A percentile compares a stretch with the other conserved stretches of the same genome.
phyloP scores from a whole-genome alignment of 2,888 invertebrate species.

The Ormyrus pomaceus region DNA sequence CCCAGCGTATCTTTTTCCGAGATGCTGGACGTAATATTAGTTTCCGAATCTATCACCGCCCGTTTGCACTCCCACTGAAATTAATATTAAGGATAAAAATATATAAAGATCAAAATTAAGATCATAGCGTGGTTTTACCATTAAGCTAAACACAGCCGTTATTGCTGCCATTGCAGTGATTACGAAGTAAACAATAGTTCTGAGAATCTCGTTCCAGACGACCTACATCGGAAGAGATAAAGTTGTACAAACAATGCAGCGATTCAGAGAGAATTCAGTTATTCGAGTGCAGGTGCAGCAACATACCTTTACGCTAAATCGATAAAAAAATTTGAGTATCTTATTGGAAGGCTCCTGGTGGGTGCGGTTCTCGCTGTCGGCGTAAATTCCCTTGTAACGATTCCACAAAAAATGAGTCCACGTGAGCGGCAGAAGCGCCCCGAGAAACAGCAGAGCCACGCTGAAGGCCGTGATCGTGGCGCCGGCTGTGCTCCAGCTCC shows the following conservation, averaged over 20 bases:
- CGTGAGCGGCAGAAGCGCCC: constrained; percentile 81
- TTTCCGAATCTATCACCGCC: constrained; percentile 57
- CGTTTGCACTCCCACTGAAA: constrained; percentile 69
- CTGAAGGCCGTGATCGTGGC: constrained; percentile 74
- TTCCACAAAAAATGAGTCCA: constrained; percentile 88
- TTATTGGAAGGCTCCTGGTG: constrained; percentile 78
- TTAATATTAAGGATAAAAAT: constrained; percentile 35
- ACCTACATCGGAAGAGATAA: constrained; percentile 69
- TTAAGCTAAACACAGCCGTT: constrained; percentile 82
- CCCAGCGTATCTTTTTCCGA: constrained; percentile 40
- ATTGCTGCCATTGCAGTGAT: constrained; percentile 81
- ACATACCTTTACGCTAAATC: constrained; percentile 74
- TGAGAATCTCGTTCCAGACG: constrained; percentile 80
- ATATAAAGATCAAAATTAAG: too few relatives aligned
- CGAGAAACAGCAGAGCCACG: constrained; percentile 76
- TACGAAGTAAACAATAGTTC: constrained; percentile 82
- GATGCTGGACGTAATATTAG: constrained; percentile 65
- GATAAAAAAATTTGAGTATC: constrained; percentile 79
- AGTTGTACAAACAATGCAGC: not conserved
- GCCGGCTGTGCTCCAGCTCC: not conserved
- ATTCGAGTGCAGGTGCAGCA: too few relatives aligned
- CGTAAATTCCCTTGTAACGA: constrained; percentile 75
- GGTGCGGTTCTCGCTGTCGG: constrained; percentile 76
- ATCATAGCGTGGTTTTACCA: constrained; percentile 61
- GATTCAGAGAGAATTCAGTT: too few relatives aligned